These are phyloP conservation scores for Mesochorus sp. DNA, from an alignment of 2,888 invertebrate genomes.

Conservation along the genomic window DNA sequence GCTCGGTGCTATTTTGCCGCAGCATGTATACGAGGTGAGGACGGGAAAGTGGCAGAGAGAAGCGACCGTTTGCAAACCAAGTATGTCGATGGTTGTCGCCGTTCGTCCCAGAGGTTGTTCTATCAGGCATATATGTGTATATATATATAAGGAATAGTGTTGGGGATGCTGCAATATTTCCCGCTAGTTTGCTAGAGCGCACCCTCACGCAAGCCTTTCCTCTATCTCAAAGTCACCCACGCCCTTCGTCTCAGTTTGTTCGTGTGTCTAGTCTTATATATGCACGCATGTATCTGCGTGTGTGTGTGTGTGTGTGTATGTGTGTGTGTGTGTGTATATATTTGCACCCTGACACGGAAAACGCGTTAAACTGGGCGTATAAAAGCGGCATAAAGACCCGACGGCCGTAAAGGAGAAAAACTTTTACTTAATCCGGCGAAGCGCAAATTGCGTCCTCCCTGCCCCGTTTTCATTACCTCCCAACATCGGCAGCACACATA, in stretches of 20 bases:
- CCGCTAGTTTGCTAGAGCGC: neutral
- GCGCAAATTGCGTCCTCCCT: conserved; percentile 73
- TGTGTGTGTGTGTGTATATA: neutral
- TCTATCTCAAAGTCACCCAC: neutral
- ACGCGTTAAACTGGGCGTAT: conserved; percentile 67
- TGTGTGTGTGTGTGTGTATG: neutral
- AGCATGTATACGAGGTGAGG: too few relatives aligned
- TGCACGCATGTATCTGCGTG: too few relatives aligned
- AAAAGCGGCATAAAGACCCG: conserved; percentile 71
- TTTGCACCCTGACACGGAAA: conserved; percentile 6
- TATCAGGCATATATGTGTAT: neutral
- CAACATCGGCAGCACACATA: conserved; percentile 16
- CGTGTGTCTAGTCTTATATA: too few relatives aligned
- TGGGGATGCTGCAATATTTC: conserved; percentile 9
- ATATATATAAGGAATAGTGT: neutral
- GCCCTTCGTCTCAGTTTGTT: neutral
- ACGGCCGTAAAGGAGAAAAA: conserved; percentile 72
- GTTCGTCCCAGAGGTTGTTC: neutral
- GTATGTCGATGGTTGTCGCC: neutral
- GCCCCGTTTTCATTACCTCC: conserved; percentile 73
- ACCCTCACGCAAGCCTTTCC: neutral
- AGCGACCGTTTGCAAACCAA: neutral
- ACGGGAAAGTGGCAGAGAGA: too few relatives aligned
- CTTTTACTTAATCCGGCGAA: conserved; percentile 72
- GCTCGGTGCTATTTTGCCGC: neutral